Evolutionary conservation across 53 echinoderm and acorn worm genomes (phyloP).

Genomic region (Luidia sarsii): DNA sequence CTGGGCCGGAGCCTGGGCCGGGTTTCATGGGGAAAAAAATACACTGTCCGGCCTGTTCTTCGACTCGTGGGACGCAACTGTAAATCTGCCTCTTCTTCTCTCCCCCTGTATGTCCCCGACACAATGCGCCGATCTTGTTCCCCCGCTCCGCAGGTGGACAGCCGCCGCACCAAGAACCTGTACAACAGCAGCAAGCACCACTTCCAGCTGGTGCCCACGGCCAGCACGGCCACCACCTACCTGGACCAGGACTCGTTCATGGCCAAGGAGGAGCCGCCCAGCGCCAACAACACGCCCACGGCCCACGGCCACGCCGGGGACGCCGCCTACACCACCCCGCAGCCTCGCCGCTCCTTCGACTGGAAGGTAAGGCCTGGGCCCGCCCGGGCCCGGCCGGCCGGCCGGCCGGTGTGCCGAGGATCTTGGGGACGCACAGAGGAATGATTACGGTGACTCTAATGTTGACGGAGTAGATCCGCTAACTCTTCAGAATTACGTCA

Average conservation of each 20-base stretch:
- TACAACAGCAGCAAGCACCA: slow-evolving; percentile 61
- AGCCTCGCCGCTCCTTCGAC: slow-evolving; percentile 5
- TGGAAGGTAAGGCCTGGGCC: slow-evolving; percentile 51
- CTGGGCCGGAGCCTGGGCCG: no score
- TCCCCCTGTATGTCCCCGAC: no score
- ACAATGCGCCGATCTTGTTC: no score
- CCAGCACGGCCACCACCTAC: slow-evolving; percentile 50
- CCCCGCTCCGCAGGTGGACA: slow-evolving; percentile 14
- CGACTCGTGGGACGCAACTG: no score
- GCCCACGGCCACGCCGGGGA: slow-evolving; percentile 1
- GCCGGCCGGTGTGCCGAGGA: no score
- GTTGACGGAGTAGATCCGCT: no score
- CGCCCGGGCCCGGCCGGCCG: no score
- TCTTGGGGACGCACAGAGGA: no score
- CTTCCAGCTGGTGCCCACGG: slow-evolving; percentile 79
- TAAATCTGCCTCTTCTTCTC: background rate
- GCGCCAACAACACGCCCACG: background rate
- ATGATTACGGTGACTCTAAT: no score
- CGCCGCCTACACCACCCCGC: slow-evolving; percentile 12
- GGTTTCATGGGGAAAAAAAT: background rate
- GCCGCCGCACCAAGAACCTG: slow-evolving; percentile 34
- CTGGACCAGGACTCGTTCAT: slow-evolving; percentile 54
- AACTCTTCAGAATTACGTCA: no score
- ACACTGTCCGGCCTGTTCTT: background rate
- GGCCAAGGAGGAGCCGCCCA: slow-evolving; percentile 28